Evolutionary conservation across 92 coral and sea anemone species (phyloP).

Genomic region (Diadumene lineata): DNA sequence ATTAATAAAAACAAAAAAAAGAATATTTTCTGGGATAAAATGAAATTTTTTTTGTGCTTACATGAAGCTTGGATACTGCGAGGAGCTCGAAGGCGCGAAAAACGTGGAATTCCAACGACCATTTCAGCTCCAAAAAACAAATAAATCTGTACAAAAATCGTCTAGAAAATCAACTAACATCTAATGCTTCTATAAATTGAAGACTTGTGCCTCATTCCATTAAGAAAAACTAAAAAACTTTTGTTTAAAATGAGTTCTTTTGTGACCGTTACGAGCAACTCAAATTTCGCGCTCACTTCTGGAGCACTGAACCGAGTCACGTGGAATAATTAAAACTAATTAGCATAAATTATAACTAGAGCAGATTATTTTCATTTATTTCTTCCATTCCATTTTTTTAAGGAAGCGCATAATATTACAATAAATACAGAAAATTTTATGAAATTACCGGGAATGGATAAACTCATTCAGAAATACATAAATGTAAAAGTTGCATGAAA

Average conservation of each 20-base stretch:
- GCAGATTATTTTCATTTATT: background rate
- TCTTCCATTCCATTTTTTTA: background rate
- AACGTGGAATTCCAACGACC: conserved; percentile 27
- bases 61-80: background rate
- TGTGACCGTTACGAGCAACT: conserved; percentile 47
- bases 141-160: conserved; percentile 2
- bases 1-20: background rate
- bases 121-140: conserved; percentile 10
- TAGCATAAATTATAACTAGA: background rate
- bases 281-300: conserved; percentile 83
- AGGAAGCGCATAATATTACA: too few species aligned
- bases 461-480: too few species aligned
- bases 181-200: background rate
- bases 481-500: too few species aligned
- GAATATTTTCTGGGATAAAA: background rate
- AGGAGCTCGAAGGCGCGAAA: conserved; percentile 30
- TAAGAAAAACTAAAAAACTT: conserved; percentile 6
- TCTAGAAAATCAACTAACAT: background rate
- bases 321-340: conserved; percentile 19
- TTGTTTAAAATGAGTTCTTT: background rate
- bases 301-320: conserved; percentile 46
- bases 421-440: too few species aligned
- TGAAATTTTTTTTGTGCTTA: conserved; percentile 14
- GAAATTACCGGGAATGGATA: too few species aligned
- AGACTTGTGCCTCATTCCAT: background rate